Percentiles rank a stretch among this genome's conserved stretches.
phyloP scores from a whole-genome alignment of 2,888 invertebrate species.

The Palloptera scutellata region DNA sequence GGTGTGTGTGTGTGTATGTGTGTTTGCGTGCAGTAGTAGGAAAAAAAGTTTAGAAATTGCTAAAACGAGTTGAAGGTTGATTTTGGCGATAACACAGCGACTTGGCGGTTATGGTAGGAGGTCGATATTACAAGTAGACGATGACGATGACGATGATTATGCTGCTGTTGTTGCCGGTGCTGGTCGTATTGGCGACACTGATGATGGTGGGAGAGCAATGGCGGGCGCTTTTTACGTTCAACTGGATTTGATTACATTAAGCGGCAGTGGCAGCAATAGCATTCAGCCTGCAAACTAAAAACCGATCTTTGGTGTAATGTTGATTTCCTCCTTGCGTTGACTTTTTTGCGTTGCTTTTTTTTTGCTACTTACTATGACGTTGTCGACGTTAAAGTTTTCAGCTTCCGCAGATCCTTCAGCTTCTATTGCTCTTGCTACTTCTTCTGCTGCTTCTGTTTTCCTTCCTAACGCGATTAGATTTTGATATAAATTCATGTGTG shows the following conservation, averaged over 20 bases:
- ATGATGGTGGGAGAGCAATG: too few relatives aligned
- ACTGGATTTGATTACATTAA: not conserved
- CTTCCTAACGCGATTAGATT: too few relatives aligned
- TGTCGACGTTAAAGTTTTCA: too few relatives aligned
- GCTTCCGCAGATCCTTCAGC: too few relatives aligned
- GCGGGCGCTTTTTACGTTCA: slow-evolving; percentile 2
- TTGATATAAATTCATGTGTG: too few relatives aligned
- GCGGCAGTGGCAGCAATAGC: not conserved
- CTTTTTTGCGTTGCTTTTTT: not conserved
- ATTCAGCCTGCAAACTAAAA: slow-evolving; percentile 8
- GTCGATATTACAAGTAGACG: not conserved
- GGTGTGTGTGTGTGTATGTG: not conserved
- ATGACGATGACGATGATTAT: not conserved
- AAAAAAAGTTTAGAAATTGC: not conserved
- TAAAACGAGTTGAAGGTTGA: slow-evolving; percentile 6
- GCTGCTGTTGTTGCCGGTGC: too few relatives aligned
- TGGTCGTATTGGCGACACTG: too few relatives aligned
- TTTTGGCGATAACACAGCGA: not conserved
- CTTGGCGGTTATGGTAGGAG: not conserved
- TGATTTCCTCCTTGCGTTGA: not conserved
- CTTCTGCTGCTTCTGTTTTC: too few relatives aligned
- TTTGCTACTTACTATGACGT: not conserved
- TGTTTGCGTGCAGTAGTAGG: not conserved
- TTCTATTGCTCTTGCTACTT: too few relatives aligned
- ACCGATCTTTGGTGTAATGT: slow-evolving; percentile 1